A percentile compares a stretch with the other conserved stretches of the same genome.
phyloP scores from a whole-genome alignment of 2,113 vertebrate genomes.

The Laterallus jamaicensis region DNA sequence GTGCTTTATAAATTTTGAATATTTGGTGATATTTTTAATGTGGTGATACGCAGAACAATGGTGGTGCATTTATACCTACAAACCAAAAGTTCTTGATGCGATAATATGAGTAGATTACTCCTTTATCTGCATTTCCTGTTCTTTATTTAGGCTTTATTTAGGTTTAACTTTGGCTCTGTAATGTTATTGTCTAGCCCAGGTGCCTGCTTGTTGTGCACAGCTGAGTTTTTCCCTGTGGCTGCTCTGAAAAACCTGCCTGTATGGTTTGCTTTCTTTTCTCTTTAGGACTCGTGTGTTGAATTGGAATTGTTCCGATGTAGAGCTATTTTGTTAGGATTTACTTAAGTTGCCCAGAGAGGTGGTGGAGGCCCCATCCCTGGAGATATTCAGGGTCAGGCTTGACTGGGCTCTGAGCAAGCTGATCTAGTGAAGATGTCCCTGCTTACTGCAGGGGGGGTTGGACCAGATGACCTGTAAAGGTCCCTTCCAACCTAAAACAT shows the following conservation, averaged over 20 bases:
- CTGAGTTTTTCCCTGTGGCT: not conserved
- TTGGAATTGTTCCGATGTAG: not conserved
- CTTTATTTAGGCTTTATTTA: not conserved
- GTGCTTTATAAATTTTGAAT: not conserved
- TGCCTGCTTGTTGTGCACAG: not conserved
- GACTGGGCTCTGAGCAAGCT: too few relatives aligned
- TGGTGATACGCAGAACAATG: not conserved
- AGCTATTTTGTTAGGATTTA: not conserved
- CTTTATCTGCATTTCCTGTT: not conserved
- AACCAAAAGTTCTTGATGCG: not conserved
- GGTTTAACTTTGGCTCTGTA: not conserved
- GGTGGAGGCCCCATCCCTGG: too few relatives aligned
- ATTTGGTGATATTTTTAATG: not conserved
- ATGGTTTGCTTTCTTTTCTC: not conserved
- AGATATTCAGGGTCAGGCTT: too few relatives aligned
- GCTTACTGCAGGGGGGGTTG: too few relatives aligned
- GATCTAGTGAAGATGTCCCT: too few relatives aligned
- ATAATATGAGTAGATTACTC: not conserved
- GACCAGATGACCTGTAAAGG: too few relatives aligned
- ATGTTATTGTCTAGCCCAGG: not conserved
- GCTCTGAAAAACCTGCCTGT: not conserved
- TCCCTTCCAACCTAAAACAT: too few relatives aligned
- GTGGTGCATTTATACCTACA: not conserved
- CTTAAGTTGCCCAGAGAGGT: too few relatives aligned
- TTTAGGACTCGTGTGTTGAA: not conserved